A percentile compares a stretch with the other conserved stretches of the same genome.
phyloP scores from a whole-genome alignment of 2,797 vertebrate genomes.

The Catharus ustulatus region DNA sequence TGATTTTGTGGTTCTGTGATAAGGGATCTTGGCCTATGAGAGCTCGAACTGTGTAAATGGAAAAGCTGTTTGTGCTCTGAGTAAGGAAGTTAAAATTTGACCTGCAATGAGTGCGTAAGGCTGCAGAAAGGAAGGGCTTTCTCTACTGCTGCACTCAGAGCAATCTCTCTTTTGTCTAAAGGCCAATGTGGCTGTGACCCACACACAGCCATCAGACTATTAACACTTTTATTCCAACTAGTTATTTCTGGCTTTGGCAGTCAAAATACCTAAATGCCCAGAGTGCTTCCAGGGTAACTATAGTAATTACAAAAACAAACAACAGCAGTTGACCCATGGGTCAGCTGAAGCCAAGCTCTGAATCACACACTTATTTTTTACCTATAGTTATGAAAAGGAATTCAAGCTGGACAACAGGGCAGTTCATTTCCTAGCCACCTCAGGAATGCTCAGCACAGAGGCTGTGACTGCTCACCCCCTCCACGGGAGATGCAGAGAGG shows the following conservation, averaged over 20 bases:
- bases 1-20: neutral
- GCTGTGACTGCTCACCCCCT: neutral
- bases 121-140: constrained; percentile 40
- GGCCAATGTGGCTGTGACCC: constrained; percentile 60
- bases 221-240: constrained; percentile 69
- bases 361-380: constrained; percentile 58
- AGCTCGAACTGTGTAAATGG: neutral
- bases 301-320: constrained; percentile 73
- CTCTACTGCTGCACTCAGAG: neutral
- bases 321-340: constrained; percentile 23
- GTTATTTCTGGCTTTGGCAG: constrained; percentile 66
- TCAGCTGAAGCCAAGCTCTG: constrained; percentile 54
- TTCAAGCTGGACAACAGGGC: neutral
- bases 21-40: neutral
- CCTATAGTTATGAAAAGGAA: neutral
- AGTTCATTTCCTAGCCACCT: neutral
- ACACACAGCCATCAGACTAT: constrained; percentile 52
- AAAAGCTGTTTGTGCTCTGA: neutral
- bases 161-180: constrained; percentile 60
- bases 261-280: constrained; percentile 41
- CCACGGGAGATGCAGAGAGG: neutral
- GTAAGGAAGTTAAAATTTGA: constrained; percentile 11
- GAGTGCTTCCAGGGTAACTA: constrained; percentile 68
- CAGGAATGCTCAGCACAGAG: neutral
- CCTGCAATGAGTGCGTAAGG: neutral